Conservation (phyloP, 2,797 vertebrate genomes). For the Danio aesculapii region DNA sequence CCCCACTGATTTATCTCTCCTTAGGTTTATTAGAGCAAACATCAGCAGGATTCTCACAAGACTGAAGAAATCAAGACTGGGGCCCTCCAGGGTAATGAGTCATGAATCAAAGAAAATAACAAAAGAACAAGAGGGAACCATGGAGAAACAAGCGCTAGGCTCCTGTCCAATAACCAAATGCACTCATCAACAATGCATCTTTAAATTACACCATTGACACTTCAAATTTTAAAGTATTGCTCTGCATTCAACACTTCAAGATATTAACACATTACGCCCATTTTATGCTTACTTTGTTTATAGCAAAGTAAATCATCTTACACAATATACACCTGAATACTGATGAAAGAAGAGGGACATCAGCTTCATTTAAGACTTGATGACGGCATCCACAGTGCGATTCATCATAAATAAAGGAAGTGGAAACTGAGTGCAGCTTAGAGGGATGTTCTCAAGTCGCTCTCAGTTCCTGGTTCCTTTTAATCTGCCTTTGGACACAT, state of each 20-base stretch:
- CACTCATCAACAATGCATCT: slow-evolving; percentile 82
- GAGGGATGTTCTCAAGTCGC: neutral
- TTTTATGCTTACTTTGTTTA: slow-evolving; percentile 72
- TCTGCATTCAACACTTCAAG: neutral
- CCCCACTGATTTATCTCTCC: slow-evolving; percentile 99
- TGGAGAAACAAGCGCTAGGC: slow-evolving; percentile 80
- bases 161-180: slow-evolving; percentile 91
- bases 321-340: neutral
- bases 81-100: slow-evolving; percentile 97
- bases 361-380: neutral
- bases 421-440: slow-evolving; percentile 2
- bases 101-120: slow-evolving; percentile 79
- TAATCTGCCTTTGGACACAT: slow-evolving; percentile 3
- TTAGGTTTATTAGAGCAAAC: slow-evolving; percentile 99
- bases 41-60: slow-evolving; percentile 92
- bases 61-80: slow-evolving; percentile 96
- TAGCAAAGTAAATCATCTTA: neutral
- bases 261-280: slow-evolving; percentile 1
- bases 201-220: slow-evolving; percentile 73
- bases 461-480: slow-evolving; percentile 28
- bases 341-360: neutral
- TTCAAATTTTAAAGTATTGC: neutral
- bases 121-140: slow-evolving; percentile 72
- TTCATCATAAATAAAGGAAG: slow-evolving; percentile 24
- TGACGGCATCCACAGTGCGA: neutral